phyloP scores from a whole-genome alignment of 2,888 invertebrate genomes.

The Lasioglossum villosulum region DNA sequence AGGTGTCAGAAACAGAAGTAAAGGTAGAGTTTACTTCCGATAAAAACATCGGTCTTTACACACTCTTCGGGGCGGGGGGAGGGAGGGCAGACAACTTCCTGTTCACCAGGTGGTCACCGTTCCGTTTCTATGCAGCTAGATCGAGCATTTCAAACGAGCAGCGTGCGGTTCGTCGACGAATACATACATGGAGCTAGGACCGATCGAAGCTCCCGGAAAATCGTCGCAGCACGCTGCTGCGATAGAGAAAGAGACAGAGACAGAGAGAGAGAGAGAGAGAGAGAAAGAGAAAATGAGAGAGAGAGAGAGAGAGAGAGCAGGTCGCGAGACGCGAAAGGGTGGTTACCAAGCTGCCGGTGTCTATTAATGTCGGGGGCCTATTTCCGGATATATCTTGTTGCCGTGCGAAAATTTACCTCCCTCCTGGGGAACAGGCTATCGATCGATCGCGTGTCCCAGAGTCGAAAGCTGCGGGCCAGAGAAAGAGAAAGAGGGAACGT shows the following conservation, averaged over 20 bases:
- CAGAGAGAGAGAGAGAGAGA: too few relatives aligned
- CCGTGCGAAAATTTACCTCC: conserved; percentile 76
- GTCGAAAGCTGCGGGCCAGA: conserved; percentile 50
- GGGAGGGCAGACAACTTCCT: not conserved
- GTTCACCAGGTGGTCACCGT: not conserved
- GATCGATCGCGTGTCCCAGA: conserved; percentile 66
- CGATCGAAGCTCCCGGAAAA: conserved; percentile 8
- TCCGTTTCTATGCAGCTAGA: not conserved
- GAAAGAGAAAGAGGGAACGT: not conserved
- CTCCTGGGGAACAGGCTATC: conserved; percentile 62
- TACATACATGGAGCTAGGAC: not conserved
- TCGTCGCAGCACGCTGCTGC: not conserved
- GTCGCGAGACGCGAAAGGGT: not conserved
- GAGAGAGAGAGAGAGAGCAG: not conserved
- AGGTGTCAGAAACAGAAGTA: not conserved
- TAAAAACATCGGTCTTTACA: not conserved
- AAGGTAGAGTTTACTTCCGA: not conserved
- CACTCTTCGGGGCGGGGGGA: not conserved
- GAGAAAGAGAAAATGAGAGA: not conserved
- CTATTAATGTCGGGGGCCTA: conserved; percentile 77
- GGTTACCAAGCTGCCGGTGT: conserved; percentile 34
- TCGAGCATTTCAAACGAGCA: not conserved
- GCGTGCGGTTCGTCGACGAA: not conserved
- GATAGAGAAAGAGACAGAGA: not conserved
- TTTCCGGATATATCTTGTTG: conserved; percentile 78